Base-by-base conservation (phyloP, 2,113 vertebrate genomes). In the Collichthys lucidus region DNA sequence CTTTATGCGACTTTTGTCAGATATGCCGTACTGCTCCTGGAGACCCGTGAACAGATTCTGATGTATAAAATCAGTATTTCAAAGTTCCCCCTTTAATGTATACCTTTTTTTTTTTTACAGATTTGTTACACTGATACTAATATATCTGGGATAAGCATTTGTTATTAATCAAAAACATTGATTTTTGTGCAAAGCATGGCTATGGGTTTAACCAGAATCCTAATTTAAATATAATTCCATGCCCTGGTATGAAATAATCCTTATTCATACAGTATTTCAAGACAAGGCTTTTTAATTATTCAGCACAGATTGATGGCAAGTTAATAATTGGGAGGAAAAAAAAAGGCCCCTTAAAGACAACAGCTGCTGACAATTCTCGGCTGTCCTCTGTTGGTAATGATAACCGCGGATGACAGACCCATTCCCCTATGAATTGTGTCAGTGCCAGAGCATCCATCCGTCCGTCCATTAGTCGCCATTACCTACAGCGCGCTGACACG, bases 401-500 rank as follows among this genome's bases (percentile, higher is more conserved):
- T 63, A 66, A 75, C 57, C 75, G 42, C 29, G 53, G 75, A 70
- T 85, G 74, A 79, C 84, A 60, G 55, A 71, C 5, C 64, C 49
- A 4, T 57, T 66, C 76, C 75, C 79, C 55, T 15, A 63, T 83
- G 73, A 60, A 29, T 82, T 53, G 60, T 67, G 79, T 83, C 86
- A 72, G 31, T 31, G 68, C 24, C 67, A 49, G 29, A 66, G 65
- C 81, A 69, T 81, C 66, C 84, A 62, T 46, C 74, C 64, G 5
- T 85, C 76, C 78, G 50, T 83, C 85, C 78, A 78, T 90, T 77
- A 57, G 56, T 86, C 83, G 63, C 59, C 75, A 14, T 79, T 61
- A 74, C 84, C 78, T 77, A 57, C 77, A 63, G 52, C 80, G 70
- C 56, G 14, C 56, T 76, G 87, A 79, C 71, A 79, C 19, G 65